Evolutionary conservation across 2,888 invertebrate genomes (phyloP), one percentile per base, ranked within the genome.

Genomic region (Serripes groenlandicus): DNA sequence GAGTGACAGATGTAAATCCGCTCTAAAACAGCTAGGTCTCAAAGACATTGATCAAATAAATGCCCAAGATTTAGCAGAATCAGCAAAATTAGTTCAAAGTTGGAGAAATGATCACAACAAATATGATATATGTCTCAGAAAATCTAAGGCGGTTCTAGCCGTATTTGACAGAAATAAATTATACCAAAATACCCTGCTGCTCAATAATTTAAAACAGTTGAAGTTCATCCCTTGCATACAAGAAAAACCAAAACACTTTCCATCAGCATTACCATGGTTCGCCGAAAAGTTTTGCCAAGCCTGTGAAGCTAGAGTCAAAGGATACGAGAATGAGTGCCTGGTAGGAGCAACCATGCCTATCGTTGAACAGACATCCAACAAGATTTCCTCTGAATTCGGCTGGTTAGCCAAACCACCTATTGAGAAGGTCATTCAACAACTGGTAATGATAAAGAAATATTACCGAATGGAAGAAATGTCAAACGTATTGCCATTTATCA

Each of bases 341-440:
- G 75, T 81, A 28, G 87, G 87, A 54, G 74, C 77, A 26, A 71
- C 75, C 11, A 69, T 69, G 42, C 86, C 82, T 11, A 23, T 84
- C 9, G 23, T 82, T 35, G 35, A 66, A 7, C 15, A 66, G 9
- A 62, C 28, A 5, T 68, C 69, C n/a, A n/a, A 28, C 2, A 18
- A 26, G 23, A 30, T 83, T 15, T 58, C 26, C 30, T 15, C 69
- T 35, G n/a, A n/a, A 0, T 76, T 83, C 70, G 42, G 58, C 15
- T 78, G 73, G 71, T 54, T 58, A 37, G 23, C 5, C 18, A 34
- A 32, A 28, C 85, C 84, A 35, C 35, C 26, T 1, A 35, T 34
- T n/a, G 32, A 62, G 4, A n/a, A 62, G 26, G 70, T 88, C 1
- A 54, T 82, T 15, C 11, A 71, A 21, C 85, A 88, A 49, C 49